phyloP scores from a whole-genome alignment of 2,888 invertebrate species.

The Hemaris fuciformis region DNA sequence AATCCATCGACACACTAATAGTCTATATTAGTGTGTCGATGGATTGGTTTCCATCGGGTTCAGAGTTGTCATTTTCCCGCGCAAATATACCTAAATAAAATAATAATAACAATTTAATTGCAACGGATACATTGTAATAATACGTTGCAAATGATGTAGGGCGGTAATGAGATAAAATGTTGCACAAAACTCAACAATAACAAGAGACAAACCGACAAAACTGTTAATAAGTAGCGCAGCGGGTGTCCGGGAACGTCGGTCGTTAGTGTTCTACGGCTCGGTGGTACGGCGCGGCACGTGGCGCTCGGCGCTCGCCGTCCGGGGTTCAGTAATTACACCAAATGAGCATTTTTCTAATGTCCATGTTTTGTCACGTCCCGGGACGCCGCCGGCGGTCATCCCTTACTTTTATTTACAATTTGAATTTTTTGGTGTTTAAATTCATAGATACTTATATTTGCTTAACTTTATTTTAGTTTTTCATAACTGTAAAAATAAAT shows the following conservation, averaged over 20 bases:
- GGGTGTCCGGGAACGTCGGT: slow-evolving; percentile 58
- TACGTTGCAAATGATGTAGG: neutral
- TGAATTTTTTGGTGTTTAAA: neutral
- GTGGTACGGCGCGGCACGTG: slow-evolving; percentile 26
- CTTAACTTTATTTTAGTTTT: too few relatives aligned
- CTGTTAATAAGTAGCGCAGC: slow-evolving; percentile 38
- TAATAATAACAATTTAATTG: neutral
- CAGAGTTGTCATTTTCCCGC: too few relatives aligned
- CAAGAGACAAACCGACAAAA: slow-evolving; percentile 29
- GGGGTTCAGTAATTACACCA: slow-evolving; percentile 28
- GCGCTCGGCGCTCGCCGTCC: slow-evolving; percentile 29
- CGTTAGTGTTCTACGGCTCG: slow-evolving; percentile 44
- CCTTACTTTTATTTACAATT: slow-evolving; percentile 24
- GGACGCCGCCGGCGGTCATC: neutral
- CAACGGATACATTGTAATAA: neutral
- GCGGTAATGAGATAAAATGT: too few relatives aligned
- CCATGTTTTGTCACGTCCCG: slow-evolving; percentile 34
- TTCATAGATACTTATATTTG: too few relatives aligned
- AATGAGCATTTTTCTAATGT: slow-evolving; percentile 40
- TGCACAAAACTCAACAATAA: slow-evolving; percentile 31
- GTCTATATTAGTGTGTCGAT: too few relatives aligned
- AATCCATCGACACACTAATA: too few relatives aligned
- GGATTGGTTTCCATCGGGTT: too few relatives aligned
- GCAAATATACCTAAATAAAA: too few relatives aligned
- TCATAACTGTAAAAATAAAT: too few relatives aligned